A percentile compares a stretch with the other conserved stretches of the same genome.
These are phyloP conservation scores for Tetragnatha versicolor DNA, from an alignment of 1,140 invertebrate species.

Conservation along the genomic window DNA sequence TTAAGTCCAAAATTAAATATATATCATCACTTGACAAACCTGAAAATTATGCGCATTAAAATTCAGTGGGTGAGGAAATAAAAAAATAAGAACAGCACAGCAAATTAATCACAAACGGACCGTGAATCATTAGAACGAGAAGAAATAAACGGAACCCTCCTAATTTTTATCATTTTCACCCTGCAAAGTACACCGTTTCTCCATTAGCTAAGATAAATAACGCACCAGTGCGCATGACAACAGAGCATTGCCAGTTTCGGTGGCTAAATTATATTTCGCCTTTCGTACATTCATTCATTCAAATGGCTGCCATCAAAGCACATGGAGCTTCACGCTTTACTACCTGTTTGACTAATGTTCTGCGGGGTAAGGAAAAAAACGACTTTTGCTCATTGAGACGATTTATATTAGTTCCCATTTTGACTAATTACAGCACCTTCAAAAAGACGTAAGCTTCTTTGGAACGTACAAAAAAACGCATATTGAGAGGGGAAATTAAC, in stretches of 20 bases:
- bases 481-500: too few relatives aligned
- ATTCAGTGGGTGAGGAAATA: too few relatives aligned
- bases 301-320: neutral
- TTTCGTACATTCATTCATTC: neutral
- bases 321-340: constrained; percentile 4
- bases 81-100: neutral
- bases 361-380: too few relatives aligned
- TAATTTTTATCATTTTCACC: constrained; percentile 6
- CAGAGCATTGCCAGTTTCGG: neutral
- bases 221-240: neutral
- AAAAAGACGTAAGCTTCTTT: too few relatives aligned
- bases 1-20: too few relatives aligned
- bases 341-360: constrained; percentile 28
- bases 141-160: neutral
- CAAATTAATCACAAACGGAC: constrained; percentile 15
- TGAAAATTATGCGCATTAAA: too few relatives aligned
- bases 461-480: too few relatives aligned
- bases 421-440: too few relatives aligned
- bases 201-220: constrained; percentile 36
- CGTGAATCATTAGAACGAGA: neutral
- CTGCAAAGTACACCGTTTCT: constrained; percentile 8
- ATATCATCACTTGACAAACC: too few relatives aligned
- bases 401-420: too few relatives aligned
- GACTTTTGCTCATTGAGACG: too few relatives aligned
- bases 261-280: constrained; percentile 13